These are phyloP conservation scores for Hydrochoerus hydrochaeris DNA, from an alignment of 2,113 vertebrate species.

Conservation along the genomic window DNA sequence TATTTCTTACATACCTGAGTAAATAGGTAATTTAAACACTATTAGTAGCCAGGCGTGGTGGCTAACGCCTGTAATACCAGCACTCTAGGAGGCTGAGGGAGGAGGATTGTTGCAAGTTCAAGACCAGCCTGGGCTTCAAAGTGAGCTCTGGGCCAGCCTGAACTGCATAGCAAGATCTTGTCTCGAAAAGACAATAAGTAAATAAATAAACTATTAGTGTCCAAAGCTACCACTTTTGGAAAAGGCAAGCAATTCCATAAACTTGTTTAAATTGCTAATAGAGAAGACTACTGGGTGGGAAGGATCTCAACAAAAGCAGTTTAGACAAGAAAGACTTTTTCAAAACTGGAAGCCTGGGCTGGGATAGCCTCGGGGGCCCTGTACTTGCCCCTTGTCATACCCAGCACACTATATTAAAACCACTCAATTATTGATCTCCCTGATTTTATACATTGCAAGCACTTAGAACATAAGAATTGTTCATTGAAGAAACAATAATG, in stretches of 20 bases:
- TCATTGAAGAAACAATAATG: neutral
- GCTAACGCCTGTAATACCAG: too few relatives aligned
- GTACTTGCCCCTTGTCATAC: neutral
- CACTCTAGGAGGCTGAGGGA: too few relatives aligned
- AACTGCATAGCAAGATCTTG: too few relatives aligned
- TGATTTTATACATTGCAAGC: neutral
- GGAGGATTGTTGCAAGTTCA: too few relatives aligned
- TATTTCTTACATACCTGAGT: constrained; percentile 33
- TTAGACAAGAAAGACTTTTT: neutral
- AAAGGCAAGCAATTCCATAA: constrained; percentile 37
- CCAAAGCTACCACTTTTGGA: neutral
- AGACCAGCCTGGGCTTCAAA: too few relatives aligned
- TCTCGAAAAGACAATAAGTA: too few relatives aligned
- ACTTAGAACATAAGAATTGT: neutral
- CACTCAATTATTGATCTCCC: neutral
- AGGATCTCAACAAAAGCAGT: neutral
- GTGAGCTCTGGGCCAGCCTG: too few relatives aligned
- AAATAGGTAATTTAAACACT: constrained; percentile 20
- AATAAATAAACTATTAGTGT: neutral
- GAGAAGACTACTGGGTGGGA: neutral
- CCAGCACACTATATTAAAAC: neutral
- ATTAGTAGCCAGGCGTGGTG: neutral
- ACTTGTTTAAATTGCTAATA: neutral
- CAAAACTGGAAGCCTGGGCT: neutral
- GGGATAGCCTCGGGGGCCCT: neutral